Evolutionary conservation across 2,888 invertebrate species (phyloP), one percentile per base, ranked within the genome.

Genomic region (Drosophila borealis): DNA sequence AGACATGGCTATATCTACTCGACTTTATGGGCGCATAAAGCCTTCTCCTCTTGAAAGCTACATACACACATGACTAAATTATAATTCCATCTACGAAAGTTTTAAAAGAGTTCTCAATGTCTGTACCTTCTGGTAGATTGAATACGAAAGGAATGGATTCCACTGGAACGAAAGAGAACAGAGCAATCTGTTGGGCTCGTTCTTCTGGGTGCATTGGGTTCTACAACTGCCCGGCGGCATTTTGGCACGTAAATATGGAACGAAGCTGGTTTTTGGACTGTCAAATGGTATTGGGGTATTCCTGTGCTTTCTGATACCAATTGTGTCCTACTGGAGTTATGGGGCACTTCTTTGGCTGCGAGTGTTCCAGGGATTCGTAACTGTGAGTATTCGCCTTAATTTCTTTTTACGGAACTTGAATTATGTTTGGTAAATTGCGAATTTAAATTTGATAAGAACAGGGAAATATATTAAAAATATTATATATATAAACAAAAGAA

Each of bases 171-270:
- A 95, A 81, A 93, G 94, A 78, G 93, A 95, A 61, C 95, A 95
- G 89, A 94, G 95, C 9, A 80, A 94, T 41, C 93, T 94, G 9
- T 90, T 96, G 59, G 95, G 95, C 0, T 94, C 95, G 0, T 96
- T 95, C 88, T 96, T 95, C 90, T 96, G 95, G 94, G 91, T 95
- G 1, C 96, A 96, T 85, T 95, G 96, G 94, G 49, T 94, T 0
- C 94, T 94, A 0, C 96, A 96, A 91, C 92, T 96, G 36, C 96
- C 96, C 1, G 96, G 96, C 33, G 96, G 96, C 33, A 92, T 95
- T 61, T 84, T 96, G 53, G 95, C 96, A 0, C 94, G 94, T 63
- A 94, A 93, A 74, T 95, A 95, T 84, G 96, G 96, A 1, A 95
- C 96, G 0, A 96, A 96, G 90, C 87, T 94, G 41, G 92, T 96